Base-by-base conservation (phyloP, 2,113 vertebrate genomes). In the Eptesicus fuscus region DNA sequence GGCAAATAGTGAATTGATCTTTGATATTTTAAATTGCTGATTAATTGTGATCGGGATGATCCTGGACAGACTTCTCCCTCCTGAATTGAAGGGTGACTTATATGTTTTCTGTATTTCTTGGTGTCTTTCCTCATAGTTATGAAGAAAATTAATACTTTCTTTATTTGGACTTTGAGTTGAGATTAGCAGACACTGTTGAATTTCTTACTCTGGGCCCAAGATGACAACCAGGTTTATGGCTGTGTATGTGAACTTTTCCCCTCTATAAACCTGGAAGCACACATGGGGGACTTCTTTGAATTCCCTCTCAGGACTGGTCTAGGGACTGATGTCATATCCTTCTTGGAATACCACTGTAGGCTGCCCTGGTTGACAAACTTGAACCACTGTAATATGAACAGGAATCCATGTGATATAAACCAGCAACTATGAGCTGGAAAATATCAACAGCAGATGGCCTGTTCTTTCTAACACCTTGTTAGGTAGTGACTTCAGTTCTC, bases 401-500 rank as follows among this genome's bases (percentile, higher is more conserved):
- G 35, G 22, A 53, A 42, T 10, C 17, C 3, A 4, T 20, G 12
- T 35, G 12, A 53, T 25, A 23, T 30, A 0, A 17, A 35, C 47
- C 4, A 61, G 49, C 3, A 35, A 25, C 17, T 13, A 0, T 28
- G 85, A 59, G 9, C 37, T 56, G 63, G 47, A 44, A 16, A 16
- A 63, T 40, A 10, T 10, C 2, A 4, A 16, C 35, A 47, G 9
- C 11, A 0, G 25, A 7, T 10, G 2, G 14, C 1, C 42, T 17
- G 16, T 3, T 35, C 30, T 3, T 2, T 14, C 56, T 25, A 63
- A 53, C 3, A 3, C 2, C 17, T 44, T 40, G 4, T 79, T 37
- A 28, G 9, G 91, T 56, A 4, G 16, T 56, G 30, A 40, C 35
- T 49, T 53, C 18, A 40, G 0, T 69, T 16, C 20, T 82, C 76